These are phyloP conservation scores for Callyntrura guangdongensis DNA, from an alignment of 2,888 invertebrate species.

Conservation along the genomic window DNA sequence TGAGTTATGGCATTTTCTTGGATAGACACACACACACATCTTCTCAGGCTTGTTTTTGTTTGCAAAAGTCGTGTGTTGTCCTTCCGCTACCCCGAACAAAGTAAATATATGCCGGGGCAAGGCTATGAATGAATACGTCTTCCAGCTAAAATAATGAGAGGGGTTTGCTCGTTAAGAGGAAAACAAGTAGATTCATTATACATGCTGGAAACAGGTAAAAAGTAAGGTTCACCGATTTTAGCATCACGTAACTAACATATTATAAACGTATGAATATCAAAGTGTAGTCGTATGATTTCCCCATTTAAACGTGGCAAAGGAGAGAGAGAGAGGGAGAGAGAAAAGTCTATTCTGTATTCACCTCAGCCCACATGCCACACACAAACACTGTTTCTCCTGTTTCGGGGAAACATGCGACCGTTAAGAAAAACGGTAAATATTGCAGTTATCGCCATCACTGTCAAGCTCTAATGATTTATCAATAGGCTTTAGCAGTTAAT, in stretches of 20 bases:
- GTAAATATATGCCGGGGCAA: not conserved
- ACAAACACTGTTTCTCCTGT: not conserved
- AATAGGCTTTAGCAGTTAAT: slow-evolving; percentile 22
- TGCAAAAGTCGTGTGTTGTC: slow-evolving; percentile 36
- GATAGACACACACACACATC: not conserved
- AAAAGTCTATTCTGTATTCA: too few species aligned
- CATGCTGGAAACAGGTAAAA: too few species aligned
- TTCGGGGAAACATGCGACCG: not conserved
- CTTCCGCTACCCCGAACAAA: slow-evolving; percentile 34
- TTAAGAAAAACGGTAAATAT: not conserved
- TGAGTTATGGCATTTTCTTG: slow-evolving; percentile 47
- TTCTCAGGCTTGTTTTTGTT: not conserved
- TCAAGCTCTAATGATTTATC: slow-evolving; percentile 27
- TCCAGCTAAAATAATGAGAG: slow-evolving; percentile 5
- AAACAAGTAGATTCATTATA: too few species aligned
- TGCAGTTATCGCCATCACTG: slow-evolving; percentile 4
- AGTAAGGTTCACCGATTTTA: not conserved
- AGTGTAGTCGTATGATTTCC: too few species aligned
- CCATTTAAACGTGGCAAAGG: too few species aligned
- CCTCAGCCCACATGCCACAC: too few species aligned
- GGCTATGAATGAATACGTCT: not conserved
- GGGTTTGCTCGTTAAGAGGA: not conserved
- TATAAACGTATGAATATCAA: not conserved
- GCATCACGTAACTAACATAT: not conserved
- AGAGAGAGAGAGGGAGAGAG: too few species aligned